Conservation (phyloP, 92 coral and sea anemone species). For the Phymanthus crucifer region DNA sequence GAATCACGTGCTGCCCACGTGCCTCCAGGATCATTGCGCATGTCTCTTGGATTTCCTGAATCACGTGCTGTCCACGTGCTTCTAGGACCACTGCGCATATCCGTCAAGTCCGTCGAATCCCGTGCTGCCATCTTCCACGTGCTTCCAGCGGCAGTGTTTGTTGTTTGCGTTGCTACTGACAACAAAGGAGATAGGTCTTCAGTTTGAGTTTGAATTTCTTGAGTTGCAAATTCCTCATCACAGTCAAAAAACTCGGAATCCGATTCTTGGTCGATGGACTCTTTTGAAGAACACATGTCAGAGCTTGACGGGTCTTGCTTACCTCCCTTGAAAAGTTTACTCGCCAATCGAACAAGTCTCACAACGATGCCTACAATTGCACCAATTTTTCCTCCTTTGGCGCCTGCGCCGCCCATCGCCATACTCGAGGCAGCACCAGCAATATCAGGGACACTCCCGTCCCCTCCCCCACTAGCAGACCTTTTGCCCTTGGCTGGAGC, state of each 20-base stretch:
- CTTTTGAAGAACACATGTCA: slow-evolving; percentile 26
- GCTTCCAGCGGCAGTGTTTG: not conserved
- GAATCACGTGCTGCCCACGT: too few relatives aligned
- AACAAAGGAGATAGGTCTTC: not conserved
- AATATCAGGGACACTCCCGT: slow-evolving; percentile 17
- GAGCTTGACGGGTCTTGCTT: slow-evolving; percentile 9
- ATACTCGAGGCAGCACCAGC: slow-evolving; percentile 43
- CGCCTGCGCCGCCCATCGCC: slow-evolving; percentile 40
- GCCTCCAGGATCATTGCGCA: too few relatives aligned
- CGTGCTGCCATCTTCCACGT: not conserved
- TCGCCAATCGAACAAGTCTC: slow-evolving; percentile 47
- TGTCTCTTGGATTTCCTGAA: too few relatives aligned
- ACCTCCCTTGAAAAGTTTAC: slow-evolving; percentile 41
- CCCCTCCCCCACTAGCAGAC: slow-evolving; percentile 23
- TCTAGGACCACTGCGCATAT: slow-evolving; percentile 1
- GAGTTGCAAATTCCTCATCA: slow-evolving; percentile 32
- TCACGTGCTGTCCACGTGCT: too few relatives aligned
- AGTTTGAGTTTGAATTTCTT: slow-evolving; percentile 30
- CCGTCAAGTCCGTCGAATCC: not conserved
- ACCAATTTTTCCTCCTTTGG: slow-evolving; percentile 37
- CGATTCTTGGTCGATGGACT: slow-evolving; percentile 25
- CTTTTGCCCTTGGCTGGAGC: slow-evolving; percentile 22
- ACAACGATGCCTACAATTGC: slow-evolving; percentile 49
- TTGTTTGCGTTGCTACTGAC: slow-evolving; percentile 21
- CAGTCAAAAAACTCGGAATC: slow-evolving; percentile 44